phyloP scores from a whole-genome alignment of 2,797 vertebrate species.

The Kryptolebias ocellatus region DNA sequence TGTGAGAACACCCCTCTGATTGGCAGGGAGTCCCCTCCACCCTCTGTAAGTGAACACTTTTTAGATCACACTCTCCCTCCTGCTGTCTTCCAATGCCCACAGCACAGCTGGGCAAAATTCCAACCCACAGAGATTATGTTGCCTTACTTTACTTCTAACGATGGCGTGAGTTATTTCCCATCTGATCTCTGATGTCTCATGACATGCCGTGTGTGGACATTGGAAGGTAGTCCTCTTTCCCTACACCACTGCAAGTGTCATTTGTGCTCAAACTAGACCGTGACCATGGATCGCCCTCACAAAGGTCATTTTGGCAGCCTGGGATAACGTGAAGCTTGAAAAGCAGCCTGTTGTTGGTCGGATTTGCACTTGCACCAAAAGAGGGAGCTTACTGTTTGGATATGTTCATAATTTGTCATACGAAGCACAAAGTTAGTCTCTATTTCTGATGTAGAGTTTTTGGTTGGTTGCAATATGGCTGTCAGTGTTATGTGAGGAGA shows the following conservation, averaged over 20 bases:
- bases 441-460: conserved; percentile 77
- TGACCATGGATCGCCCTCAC: conserved; percentile 50
- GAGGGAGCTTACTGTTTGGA: conserved; percentile 33
- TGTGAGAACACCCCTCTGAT: conserved; percentile 99
- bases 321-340: conserved; percentile 54
- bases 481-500: conserved; percentile 33
- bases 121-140: conserved; percentile 19
- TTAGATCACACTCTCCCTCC: conserved; percentile 75
- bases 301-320: conserved; percentile 82
- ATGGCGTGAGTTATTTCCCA: conserved; percentile 1
- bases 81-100: conserved; percentile 75
- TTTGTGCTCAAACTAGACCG: conserved; percentile 59
- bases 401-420: conserved; percentile 37
- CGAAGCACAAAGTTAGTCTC: conserved; percentile 56
- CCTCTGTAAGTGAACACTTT: conserved; percentile 95
- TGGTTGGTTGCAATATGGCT: conserved; percentile 54
- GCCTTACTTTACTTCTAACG: neutral
- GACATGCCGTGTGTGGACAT: conserved; percentile 66
- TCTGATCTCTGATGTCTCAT: conserved; percentile 1
- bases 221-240: conserved; percentile 68
- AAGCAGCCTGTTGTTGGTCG: conserved; percentile 32
- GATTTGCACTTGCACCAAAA: conserved; percentile 46
- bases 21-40: conserved; percentile 98
- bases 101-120: conserved; percentile 43
- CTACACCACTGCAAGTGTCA: conserved; percentile 69